Conservation (phyloP, 2,797 vertebrate species). For the Lithobates sylvaticus region DNA sequence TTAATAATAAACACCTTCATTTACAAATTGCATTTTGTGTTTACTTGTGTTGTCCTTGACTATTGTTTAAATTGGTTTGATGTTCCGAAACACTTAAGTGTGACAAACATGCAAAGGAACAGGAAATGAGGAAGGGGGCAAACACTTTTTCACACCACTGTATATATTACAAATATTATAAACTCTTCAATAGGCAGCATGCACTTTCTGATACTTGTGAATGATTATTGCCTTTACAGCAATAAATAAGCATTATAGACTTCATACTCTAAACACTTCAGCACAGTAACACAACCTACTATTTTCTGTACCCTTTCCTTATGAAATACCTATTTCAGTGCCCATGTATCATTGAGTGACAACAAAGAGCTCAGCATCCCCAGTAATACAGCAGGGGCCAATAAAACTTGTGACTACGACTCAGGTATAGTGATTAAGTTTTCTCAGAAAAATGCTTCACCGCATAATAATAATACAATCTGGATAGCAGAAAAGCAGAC, state of each 20-base stretch:
- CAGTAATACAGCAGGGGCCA: conserved; percentile 20
- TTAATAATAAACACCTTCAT: no score
- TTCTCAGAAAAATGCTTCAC: conserved; percentile 33
- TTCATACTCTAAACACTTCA: not conserved
- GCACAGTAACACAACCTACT: not conserved
- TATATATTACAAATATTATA: no score
- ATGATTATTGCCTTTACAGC: not conserved
- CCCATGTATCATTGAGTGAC: conserved; percentile 8
- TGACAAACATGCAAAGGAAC: no score
- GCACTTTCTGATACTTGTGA: no score
- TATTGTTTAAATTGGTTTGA: no score
- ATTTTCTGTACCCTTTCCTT: not conserved
- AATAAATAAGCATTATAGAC: not conserved
- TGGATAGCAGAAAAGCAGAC: conserved; percentile 6
- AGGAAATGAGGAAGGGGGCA: no score
- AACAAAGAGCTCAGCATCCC: conserved; percentile 1
- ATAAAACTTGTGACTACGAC: conserved; percentile 20
- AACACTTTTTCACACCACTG: no score
- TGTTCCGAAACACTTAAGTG: no score
- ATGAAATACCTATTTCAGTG: not conserved
- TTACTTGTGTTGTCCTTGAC: no score
- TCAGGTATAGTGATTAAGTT: conserved; percentile 33
- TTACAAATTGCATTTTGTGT: no score
- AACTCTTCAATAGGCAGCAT: no score
- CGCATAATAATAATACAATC: conserved; percentile 42